Base-by-base conservation (phyloP, 2,797 vertebrate genomes). In the Coendou prehensilis region DNA sequence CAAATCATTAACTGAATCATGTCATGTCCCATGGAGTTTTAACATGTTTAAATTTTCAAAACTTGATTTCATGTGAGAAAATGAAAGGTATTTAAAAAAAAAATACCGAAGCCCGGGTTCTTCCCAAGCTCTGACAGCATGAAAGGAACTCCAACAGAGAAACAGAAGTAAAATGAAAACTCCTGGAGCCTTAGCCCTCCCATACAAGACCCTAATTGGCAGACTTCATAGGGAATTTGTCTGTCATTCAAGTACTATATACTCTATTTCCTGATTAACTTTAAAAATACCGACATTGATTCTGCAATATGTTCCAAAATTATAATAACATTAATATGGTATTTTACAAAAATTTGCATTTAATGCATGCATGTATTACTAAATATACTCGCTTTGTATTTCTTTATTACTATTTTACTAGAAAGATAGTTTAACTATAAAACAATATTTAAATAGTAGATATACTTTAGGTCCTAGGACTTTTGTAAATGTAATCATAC, bases 51-150 rank as follows among this genome's bases (percentile, higher is more conserved):
- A 64, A 96, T 80, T 84, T 86, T 94, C 37, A 97, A 98, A 98
- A 96, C n/a, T 94, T 92, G 82, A 89, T 86, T 93, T 89, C 76
- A 63, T 20, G 80, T 96, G 94, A 79, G 86, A 96, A 88, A 78
- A 97, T 97, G 81, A 92, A 92, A 87, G 69, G 18, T 95, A 52
- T 88, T 94, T 67, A 45, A 26, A 96, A 28, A 28, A 79, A 91
- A 78, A 76, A 84, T n/a, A 37, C 33, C n/a, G 84, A 95, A 92
- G 85, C 47, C 87, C 4, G 2, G 5, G 61, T 71, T 96, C 97
- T 98, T 97, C 87, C 90, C 85, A 96, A 94, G 64, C 59, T 96
- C 91, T 88, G 67, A 85, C 67, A 96, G 89, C 92, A 96, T 98
- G 67, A 83, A 96, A 97, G 81, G 91, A 87, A 9, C 86, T 94